A percentile compares a stretch with the other conserved stretches of the same genome.
Conservation (phyloP, 2,797 vertebrate species). For the Macrochelys suwanniensis region DNA sequence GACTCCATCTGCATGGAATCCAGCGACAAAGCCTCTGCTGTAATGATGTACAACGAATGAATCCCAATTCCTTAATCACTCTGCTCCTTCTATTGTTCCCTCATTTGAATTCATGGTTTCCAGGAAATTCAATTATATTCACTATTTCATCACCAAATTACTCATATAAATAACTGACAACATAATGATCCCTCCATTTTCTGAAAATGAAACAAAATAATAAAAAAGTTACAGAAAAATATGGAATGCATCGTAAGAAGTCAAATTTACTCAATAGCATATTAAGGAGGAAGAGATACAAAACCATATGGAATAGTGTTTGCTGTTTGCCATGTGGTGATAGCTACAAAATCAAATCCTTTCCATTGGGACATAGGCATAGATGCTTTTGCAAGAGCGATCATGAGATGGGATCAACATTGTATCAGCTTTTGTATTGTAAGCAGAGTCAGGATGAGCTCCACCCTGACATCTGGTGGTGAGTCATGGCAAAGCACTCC, state of each 20-base stretch:
- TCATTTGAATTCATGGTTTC: constrained; percentile 72
- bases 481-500: no score
- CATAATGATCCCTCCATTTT: constrained; percentile 17
- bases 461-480: no score
- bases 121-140: constrained; percentile 69
- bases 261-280: neutral
- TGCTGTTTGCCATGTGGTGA: neutral
- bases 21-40: constrained; percentile 48
- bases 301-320: accelerated
- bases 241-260: neutral
- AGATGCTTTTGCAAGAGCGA: neutral
- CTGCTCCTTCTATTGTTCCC: constrained; percentile 25
- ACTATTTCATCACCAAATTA: constrained; percentile 72
- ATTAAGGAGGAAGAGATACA: neutral
- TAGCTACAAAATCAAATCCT: neutral
- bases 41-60: constrained; percentile 62
- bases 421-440: neutral
- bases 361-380: neutral
- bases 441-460: no score
- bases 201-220: constrained; percentile 10
- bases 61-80: constrained; percentile 69
- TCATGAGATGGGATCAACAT: neutral
- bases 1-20: constrained; percentile 61
- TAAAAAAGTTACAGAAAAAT: neutral
- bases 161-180: constrained; percentile 61